Evolutionary conservation across 92 coral and sea anemone species (phyloP).

Genomic region (Bergia sp.): DNA sequence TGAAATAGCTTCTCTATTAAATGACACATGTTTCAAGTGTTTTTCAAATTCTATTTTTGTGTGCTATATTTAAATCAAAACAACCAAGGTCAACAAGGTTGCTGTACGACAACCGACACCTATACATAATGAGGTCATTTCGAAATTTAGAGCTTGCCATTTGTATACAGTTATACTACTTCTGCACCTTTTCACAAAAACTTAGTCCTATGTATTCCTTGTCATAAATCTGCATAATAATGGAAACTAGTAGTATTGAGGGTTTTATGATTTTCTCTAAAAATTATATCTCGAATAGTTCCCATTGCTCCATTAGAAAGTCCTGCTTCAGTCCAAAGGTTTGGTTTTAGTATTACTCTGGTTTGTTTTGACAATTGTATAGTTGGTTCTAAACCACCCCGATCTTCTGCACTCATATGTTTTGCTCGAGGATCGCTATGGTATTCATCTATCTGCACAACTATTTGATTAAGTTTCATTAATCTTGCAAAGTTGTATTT

Average conservation of each 20-base stretch:
- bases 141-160: no score
- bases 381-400: slow-evolving; percentile 63
- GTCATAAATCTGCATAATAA: slow-evolving; percentile 58
- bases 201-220: slow-evolving; percentile 53
- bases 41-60: no score
- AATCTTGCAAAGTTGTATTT: slow-evolving; percentile 54
- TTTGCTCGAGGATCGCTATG: slow-evolving; percentile 52
- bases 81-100: no score
- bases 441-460: slow-evolving; percentile 52
- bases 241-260: slow-evolving; percentile 57
- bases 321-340: slow-evolving; percentile 60
- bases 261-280: slow-evolving; percentile 37
- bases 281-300: slow-evolving; percentile 46
- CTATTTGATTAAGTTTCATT: slow-evolving; percentile 37
- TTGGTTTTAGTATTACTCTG: slow-evolving; percentile 61
- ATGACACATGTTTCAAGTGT: neutral
- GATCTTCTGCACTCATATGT: slow-evolving; percentile 50
- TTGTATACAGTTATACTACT: no score
- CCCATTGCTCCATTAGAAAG: slow-evolving; percentile 69
- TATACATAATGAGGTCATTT: no score
- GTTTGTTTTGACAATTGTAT: slow-evolving; percentile 46
- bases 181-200: slow-evolving; percentile 40
- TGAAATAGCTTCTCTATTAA: no score
- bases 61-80: no score
- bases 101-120: no score